A percentile compares a stretch with the other conserved stretches of the same genome.
Evolutionary conservation across 2,888 invertebrate genomes (phyloP).

Genomic region (Lagria hirta): DNA sequence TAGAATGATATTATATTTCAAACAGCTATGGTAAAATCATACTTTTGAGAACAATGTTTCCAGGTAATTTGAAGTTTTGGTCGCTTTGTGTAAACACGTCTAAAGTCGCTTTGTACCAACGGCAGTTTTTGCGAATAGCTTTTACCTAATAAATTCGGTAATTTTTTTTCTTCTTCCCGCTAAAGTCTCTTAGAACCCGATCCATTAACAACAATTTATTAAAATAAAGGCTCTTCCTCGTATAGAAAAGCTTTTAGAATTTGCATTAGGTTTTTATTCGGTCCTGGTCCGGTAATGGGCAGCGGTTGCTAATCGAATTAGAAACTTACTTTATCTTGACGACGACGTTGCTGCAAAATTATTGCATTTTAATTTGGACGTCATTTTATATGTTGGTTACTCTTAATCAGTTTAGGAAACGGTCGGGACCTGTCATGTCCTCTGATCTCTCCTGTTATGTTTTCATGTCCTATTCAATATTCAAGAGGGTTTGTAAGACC

Average conservation of each 20-base stretch:
- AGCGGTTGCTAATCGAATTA: slow-evolving; percentile 37
- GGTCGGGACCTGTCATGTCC: slow-evolving; percentile 20
- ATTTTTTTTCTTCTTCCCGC: slow-evolving; percentile 8
- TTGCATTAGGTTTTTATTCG: slow-evolving; percentile 22
- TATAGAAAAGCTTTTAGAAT: slow-evolving; percentile 26
- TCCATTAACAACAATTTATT: slow-evolving; percentile 22
- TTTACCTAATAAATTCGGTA: background rate
- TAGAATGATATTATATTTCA: too few species aligned
- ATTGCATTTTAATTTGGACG: slow-evolving; percentile 25
- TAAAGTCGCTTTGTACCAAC: too few species aligned
- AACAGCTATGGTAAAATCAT: too few species aligned
- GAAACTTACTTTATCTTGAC: slow-evolving; percentile 27
- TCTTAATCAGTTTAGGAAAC: slow-evolving; percentile 26
- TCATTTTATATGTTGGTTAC: slow-evolving; percentile 16
- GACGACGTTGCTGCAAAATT: slow-evolving; percentile 10
- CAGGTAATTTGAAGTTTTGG: too few species aligned
- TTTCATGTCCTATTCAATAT: slow-evolving; percentile 28
- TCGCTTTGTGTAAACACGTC: too few species aligned
- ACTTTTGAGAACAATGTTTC: too few species aligned
- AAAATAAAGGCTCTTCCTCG: slow-evolving; percentile 12
- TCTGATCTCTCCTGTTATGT: slow-evolving; percentile 22
- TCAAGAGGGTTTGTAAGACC: slow-evolving; percentile 28
- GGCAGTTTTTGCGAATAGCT: background rate
- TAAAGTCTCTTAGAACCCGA: slow-evolving; percentile 8
- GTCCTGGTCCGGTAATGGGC: slow-evolving; percentile 30